Evolutionary conservation across 2,797 vertebrate species (phyloP), one percentile per base, ranked within the genome.

Genomic region (Oceanodroma leucorhoa): DNA sequence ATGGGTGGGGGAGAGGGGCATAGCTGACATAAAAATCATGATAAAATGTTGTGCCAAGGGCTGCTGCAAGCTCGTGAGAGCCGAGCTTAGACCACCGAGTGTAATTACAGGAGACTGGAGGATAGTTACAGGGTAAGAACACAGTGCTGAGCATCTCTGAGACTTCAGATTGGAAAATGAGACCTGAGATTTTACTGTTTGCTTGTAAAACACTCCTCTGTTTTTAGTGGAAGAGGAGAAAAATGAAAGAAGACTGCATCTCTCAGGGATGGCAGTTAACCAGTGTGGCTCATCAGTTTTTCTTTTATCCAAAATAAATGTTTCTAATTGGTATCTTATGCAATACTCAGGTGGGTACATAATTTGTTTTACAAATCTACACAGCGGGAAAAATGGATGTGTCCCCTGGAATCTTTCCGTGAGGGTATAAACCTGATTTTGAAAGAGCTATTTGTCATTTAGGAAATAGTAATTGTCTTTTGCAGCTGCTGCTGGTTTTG

Each of bases 101-200:
- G 34, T 45, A 36, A 87, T 93, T 90, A 62, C 5, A 34, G 83
- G 77, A 40, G 5, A 11, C 89, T 83, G 81, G 89, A 79, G 65
- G 38, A n/a, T 90, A 75, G 87, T 96, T 92, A 83, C 54, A 64
- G 84, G 60, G 58, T 70, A 72, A 65, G 88, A 88, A 80, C 53
- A 21, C 43, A 40, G 34, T 6, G 17, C 40, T 22, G 61, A 88
- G 46, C 50, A n/a, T 78, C 83, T 87, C 72, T 18, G 66, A 90
- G 87, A 30, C 70, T 83, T 93, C 48, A 58, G 50, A 92, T 61
- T 87, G 90, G 90, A 95, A 93, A 96, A 95, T 89, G 64, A 93
- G 64, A 50, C 12, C 64, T 84, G 80, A 88, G 85, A 21, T 93
- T 90, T 93, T 87, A 77, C n/a, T 4, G 7, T 82, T 91, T 73